Evolutionary conservation across 2,113 vertebrate genomes (phyloP).

Genomic region (Tamias sibiricus): DNA sequence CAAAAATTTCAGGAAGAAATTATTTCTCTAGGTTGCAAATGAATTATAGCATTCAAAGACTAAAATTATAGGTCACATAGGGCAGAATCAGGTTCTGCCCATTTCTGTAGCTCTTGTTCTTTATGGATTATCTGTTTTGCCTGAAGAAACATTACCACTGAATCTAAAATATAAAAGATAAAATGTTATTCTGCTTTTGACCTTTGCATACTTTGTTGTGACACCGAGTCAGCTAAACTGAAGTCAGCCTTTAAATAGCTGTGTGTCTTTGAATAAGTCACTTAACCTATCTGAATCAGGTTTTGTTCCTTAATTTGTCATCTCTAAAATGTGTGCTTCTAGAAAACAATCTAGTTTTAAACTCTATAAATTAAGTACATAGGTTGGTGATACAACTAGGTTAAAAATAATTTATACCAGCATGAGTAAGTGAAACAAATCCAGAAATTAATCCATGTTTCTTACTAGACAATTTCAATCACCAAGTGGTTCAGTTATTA

Average conservation of each 20-base stretch:
- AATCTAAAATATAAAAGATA: constrained; percentile 13
- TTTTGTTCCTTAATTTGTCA: background rate
- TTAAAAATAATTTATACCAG: constrained; percentile 10
- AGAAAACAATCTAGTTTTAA: background rate
- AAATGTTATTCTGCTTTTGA: background rate
- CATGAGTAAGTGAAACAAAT: background rate
- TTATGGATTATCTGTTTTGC: background rate
- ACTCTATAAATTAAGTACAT: background rate
- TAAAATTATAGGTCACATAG: background rate
- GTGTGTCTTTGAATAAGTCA: background rate
- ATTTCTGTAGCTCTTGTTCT: background rate
- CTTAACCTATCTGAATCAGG: background rate
- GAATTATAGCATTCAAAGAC: background rate
- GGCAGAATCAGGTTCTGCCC: background rate
- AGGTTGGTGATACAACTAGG: background rate
- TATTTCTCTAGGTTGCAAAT: background rate
- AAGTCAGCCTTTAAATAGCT: constrained; percentile 5
- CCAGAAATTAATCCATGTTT: background rate
- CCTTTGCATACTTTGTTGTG: background rate
- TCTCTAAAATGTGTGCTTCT: background rate
- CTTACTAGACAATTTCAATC: background rate
- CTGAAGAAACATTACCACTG: background rate
- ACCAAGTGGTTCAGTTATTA: background rate
- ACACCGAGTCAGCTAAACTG: background rate
- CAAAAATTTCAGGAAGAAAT: constrained; percentile 20